These are phyloP conservation scores for Thecocarcelia acutangulata DNA, from an alignment of 2,888 invertebrate species.

Conservation along the genomic window DNA sequence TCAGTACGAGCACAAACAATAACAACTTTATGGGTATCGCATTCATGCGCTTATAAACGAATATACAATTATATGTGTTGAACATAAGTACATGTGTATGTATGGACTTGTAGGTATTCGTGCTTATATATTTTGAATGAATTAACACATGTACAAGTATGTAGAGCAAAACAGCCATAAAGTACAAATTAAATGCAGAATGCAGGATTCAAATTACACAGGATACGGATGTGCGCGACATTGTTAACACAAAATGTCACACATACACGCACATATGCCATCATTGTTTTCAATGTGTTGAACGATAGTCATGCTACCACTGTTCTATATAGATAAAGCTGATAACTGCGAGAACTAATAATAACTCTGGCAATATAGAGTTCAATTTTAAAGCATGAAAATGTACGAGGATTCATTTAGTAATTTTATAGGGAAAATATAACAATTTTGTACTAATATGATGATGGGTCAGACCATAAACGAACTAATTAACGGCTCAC, in stretches of 20 bases:
- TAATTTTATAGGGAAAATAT: too few species aligned
- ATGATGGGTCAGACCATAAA: too few species aligned
- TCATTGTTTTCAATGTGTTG: constrained; percentile 41
- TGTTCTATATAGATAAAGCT: constrained; percentile 65
- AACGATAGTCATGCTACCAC: constrained; percentile 62
- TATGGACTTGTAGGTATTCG: background rate
- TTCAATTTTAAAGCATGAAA: too few species aligned
- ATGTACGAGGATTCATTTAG: too few species aligned
- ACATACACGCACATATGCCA: constrained; percentile 56
- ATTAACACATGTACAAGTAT: background rate
- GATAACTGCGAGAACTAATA: constrained; percentile 25
- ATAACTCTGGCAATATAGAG: too few species aligned
- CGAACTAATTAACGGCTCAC: too few species aligned
- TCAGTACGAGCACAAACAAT: constrained; percentile 57
- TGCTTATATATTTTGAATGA: background rate
- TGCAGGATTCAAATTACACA: constrained; percentile 26
- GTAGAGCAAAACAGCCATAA: constrained; percentile 32
- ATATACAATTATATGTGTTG: background rate
- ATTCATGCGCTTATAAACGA: constrained; percentile 21
- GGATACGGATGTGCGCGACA: constrained; percentile 67
- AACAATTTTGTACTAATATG: too few species aligned
- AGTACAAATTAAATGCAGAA: constrained; percentile 4
- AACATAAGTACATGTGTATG: background rate
- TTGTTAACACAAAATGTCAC: constrained; percentile 64
- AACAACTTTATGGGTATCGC: constrained; percentile 23